These are phyloP conservation scores for Lophura nycthemera DNA, from an alignment of 2,113 vertebrate species.

Conservation along the genomic window DNA sequence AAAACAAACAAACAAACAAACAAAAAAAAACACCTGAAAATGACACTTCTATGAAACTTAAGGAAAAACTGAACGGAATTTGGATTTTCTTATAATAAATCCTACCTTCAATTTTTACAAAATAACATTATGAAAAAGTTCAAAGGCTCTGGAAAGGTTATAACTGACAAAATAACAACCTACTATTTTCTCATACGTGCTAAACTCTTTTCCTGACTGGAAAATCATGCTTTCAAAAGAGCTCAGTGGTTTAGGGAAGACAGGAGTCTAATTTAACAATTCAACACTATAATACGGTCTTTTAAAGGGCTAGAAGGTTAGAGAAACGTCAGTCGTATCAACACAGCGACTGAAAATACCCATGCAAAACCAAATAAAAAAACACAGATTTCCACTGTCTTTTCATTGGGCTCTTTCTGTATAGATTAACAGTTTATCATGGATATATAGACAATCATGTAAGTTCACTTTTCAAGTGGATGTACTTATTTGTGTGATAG, in stretches of 20 bases:
- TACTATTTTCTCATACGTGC: background rate
- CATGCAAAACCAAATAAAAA: background rate
- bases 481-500: background rate
- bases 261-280: background rate
- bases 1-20: no score
- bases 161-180: background rate
- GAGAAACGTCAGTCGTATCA: background rate
- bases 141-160: background rate
- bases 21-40: background rate
- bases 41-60: background rate
- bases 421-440: background rate
- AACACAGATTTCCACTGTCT: background rate
- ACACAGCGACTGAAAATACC: background rate
- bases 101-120: background rate
- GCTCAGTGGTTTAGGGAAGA: background rate
- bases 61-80: background rate
- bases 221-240: background rate
- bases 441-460: background rate
- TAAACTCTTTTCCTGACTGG: background rate
- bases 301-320: background rate
- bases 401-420: background rate
- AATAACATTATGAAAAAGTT: background rate
- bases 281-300: background rate
- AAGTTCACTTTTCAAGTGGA: background rate
- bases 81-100: background rate